A percentile compares a stretch with the other conserved stretches of the same genome.
These are phyloP conservation scores for Drosophila malerkotliana DNA, from an alignment of 1,140 invertebrate genomes.

Conservation along the genomic window DNA sequence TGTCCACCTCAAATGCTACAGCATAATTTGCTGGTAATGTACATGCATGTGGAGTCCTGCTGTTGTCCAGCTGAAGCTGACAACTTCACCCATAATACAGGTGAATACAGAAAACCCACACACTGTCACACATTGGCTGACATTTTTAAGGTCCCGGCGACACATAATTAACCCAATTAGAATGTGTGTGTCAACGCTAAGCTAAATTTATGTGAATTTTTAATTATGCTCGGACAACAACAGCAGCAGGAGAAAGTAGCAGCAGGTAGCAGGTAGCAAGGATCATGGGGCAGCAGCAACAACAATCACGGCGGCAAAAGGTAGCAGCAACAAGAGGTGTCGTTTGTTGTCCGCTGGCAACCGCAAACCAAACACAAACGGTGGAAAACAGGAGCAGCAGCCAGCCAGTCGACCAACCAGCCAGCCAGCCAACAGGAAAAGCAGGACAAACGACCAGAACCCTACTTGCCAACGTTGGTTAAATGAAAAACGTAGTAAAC, in stretches of 20 bases:
- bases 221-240: constrained; percentile 72
- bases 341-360: constrained; percentile 51
- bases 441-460: constrained; percentile 67
- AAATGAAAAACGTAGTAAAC: constrained; percentile 83
- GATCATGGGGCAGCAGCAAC: constrained; percentile 18
- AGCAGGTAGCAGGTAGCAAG: constrained; percentile 4
- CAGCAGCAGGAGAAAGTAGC: constrained; percentile 2
- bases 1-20: constrained; percentile 44
- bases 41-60: constrained; percentile 22
- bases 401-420: neutral
- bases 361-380: constrained; percentile 65
- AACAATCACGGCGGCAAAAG: constrained; percentile 12
- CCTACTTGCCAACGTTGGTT: constrained; percentile 53
- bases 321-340: constrained; percentile 34
- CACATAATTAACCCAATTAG: constrained; percentile 84
- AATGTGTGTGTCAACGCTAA: constrained; percentile 79
- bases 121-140: constrained; percentile 38
- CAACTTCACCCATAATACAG: constrained; percentile 22
- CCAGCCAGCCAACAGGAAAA: constrained; percentile 17
- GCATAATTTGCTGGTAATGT: constrained; percentile 79
- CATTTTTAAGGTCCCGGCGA: constrained; percentile 81
- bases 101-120: constrained; percentile 10
- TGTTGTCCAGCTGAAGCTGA: constrained; percentile 53
- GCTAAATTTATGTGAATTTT: constrained; percentile 84
- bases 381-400: constrained; percentile 13